Evolutionary conservation across 2,113 vertebrate genomes (phyloP), one percentile per base, ranked within the genome.

Genomic region (Halcyon senegalensis): DNA sequence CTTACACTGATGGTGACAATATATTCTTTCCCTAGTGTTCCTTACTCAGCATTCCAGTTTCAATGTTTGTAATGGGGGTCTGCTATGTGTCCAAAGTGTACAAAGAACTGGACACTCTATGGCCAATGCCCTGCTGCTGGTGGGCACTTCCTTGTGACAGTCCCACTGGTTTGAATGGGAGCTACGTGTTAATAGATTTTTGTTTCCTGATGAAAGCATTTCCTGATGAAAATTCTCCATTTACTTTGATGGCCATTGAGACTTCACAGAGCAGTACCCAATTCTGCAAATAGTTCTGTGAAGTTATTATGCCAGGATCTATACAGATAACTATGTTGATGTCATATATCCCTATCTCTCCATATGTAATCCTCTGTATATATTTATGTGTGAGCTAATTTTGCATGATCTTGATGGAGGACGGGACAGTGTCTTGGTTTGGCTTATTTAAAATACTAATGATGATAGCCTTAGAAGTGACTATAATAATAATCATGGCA

Each of bases 271-370:
- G 66, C 82, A 94, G 35, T 23, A 87, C 35, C 62, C 43, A 35
- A 76, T 79, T 82, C 39, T 87, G 78, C 89, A 96, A 82, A 76
- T n/a, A 90, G 58, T 50, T 87, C 59, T 91, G 5, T 73, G 78
- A 94, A 82, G 87, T 44, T 7, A 72, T 72, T 75, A 75, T 68
- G 43, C 46, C 72, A 87, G 58, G 37, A 74, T 87, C 84, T 51
- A 81, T 84, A 75, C 50, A 64, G 84, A 58, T 83, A 87, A 76
- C 70, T 79, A 18, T 60, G 13, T 30, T 64, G n/a, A 73, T 76
- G 31, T 66, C 66, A 60, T n/a, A 16, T 41, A 51, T 69, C 35
- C 59, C 37, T 74, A 12, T 43, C 55, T 67, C 6, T 15, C 19
- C 60, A 6, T 55, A 39, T 23, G 13, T 44, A 81, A 87, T 78